Evolutionary conservation across 2,797 vertebrate species (phyloP).

Genomic region (Pogoniulus pusillus): DNA sequence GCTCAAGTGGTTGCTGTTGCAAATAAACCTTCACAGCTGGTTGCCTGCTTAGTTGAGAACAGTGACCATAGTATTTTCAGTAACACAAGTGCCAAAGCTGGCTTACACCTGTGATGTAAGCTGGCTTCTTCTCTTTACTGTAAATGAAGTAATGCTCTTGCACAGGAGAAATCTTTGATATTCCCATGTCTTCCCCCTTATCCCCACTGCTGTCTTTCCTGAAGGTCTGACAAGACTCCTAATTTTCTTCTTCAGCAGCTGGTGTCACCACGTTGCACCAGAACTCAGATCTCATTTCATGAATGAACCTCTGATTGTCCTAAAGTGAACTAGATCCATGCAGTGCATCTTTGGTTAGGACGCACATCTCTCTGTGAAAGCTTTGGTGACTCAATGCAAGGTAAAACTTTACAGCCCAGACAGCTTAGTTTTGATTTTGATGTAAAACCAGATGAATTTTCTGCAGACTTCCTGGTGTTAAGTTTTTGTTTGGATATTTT

Average conservation of each 20-base stretch:
- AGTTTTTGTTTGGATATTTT: not conserved
- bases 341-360: not conserved
- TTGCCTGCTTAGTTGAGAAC: not conserved
- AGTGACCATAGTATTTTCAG: not conserved
- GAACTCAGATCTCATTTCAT: not conserved
- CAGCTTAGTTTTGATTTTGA: not conserved
- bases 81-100: conserved; percentile 33
- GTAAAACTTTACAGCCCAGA: not conserved
- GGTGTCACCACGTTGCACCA: not conserved
- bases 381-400: not conserved
- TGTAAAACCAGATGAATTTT: not conserved
- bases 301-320: not conserved
- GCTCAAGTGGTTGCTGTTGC: not conserved
- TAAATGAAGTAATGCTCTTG: not conserved
- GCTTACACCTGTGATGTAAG: not conserved
- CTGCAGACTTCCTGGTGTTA: not conserved
- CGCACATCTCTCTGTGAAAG: not conserved
- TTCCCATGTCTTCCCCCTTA: not conserved
- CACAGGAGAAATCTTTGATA: not conserved
- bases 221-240: not conserved
- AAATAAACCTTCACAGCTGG: not conserved
- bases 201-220: not conserved
- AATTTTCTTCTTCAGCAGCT: not conserved
- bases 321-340: not conserved
- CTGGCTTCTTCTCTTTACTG: not conserved